phyloP scores from a whole-genome alignment of 2,113 vertebrate species.

The Seriola rivoliana region DNA sequence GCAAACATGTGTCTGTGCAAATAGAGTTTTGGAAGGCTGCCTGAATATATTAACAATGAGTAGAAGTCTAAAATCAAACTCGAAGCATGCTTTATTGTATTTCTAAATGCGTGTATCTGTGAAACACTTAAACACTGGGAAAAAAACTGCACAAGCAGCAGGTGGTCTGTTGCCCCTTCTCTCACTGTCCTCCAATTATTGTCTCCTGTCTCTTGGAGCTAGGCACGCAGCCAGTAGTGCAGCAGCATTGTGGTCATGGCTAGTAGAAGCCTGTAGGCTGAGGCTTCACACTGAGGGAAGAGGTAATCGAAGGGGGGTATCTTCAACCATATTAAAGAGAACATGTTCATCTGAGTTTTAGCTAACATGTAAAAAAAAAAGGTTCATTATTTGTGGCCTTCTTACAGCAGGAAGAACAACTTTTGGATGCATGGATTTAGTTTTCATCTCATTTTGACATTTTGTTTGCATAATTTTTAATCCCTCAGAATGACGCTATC shows the following conservation, averaged over 20 bases:
- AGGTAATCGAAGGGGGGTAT: not conserved
- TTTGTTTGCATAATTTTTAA: too few species aligned
- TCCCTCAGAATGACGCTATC: too few species aligned
- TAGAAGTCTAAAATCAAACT: slow-evolving; percentile 48
- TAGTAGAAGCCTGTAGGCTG: slow-evolving; percentile 32
- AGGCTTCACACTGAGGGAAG: slow-evolving; percentile 13
- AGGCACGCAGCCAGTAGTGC: slow-evolving; percentile 61
- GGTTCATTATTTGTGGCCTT: not conserved
- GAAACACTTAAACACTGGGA: slow-evolving; percentile 46
- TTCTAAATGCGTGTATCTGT: slow-evolving; percentile 46
- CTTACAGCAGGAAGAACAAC: not conserved
- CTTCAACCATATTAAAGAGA: slow-evolving; percentile 5
- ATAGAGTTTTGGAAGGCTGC: slow-evolving; percentile 58
- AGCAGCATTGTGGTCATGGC: slow-evolving; percentile 50
- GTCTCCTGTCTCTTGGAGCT: slow-evolving; percentile 33
- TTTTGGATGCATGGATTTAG: too few species aligned
- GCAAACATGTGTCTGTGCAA: slow-evolving; percentile 60
- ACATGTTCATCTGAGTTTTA: not conserved
- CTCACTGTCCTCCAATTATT: slow-evolving; percentile 50
- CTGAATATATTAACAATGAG: slow-evolving; percentile 63
- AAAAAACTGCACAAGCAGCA: slow-evolving; percentile 46
- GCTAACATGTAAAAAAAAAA: not conserved
- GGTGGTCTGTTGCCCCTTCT: slow-evolving; percentile 58
- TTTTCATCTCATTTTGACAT: too few species aligned
- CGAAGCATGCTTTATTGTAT: slow-evolving; percentile 51